Conservation (phyloP, 2,888 invertebrate species). For the Chorisops tibialis region DNA sequence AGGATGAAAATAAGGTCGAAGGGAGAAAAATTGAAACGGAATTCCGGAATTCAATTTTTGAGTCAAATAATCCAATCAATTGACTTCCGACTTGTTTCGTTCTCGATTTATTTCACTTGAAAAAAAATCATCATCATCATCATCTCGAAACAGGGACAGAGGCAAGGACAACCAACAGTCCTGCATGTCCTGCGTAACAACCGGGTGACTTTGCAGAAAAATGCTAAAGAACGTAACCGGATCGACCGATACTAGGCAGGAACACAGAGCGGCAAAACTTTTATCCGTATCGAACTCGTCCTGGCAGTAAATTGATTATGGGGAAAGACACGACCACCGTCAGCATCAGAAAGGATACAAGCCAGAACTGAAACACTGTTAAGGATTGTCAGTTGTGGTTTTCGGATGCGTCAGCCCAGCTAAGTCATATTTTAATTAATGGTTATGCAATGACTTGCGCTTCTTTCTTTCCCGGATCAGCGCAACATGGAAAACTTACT, state of each 20-base stretch:
- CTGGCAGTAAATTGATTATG: background rate
- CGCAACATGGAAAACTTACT: constrained; percentile 16
- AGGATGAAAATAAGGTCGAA: background rate
- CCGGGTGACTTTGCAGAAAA: background rate
- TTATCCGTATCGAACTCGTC: background rate
- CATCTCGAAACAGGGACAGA: no score
- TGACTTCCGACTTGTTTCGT: constrained; percentile 31
- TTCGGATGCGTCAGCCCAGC: constrained; percentile 1
- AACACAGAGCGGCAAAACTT: constrained; percentile 6
- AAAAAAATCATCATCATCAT: background rate
- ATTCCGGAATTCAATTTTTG: constrained; percentile 32
- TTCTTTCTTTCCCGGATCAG: constrained; percentile 10
- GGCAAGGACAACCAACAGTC: background rate
- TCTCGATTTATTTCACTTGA: constrained; percentile 20
- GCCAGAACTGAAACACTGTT: background rate
- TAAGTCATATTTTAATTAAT: constrained; percentile 24
- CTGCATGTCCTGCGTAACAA: constrained; percentile 9
- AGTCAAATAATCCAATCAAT: constrained; percentile 34
- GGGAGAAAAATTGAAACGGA: constrained; percentile 19
- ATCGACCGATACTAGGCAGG: background rate
- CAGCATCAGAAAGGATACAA: background rate
- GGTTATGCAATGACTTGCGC: constrained; percentile 16
- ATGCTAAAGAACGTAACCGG: background rate
- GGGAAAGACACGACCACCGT: background rate
- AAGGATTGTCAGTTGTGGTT: background rate